Conservation (phyloP, 2,888 invertebrate genomes). For the Hirtodrosophila histrioides region DNA sequence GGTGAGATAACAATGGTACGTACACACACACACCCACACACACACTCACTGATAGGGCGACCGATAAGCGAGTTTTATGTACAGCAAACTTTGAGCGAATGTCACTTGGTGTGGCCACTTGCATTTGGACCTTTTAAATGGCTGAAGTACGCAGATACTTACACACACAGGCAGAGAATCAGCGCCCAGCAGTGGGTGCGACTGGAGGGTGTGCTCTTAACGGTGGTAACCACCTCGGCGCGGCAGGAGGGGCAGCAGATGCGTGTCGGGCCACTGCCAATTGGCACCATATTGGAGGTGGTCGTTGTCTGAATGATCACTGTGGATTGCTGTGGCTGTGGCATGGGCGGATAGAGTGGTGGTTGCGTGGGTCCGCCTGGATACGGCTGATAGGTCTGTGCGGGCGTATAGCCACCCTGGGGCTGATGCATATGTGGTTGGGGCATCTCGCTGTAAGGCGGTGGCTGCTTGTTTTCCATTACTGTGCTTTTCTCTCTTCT, state of each 20-base stretch:
- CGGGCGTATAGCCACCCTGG: constrained; percentile 74
- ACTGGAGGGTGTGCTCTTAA: constrained; percentile 80
- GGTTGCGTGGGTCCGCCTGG: constrained; percentile 71
- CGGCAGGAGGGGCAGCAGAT: constrained; percentile 85
- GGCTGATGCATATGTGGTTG: constrained; percentile 40
- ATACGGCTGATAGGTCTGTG: constrained; percentile 79
- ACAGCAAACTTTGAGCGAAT: constrained; percentile 23
- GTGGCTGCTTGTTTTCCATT: constrained; percentile 77
- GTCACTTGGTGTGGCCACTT: constrained; percentile 3
- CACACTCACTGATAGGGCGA: constrained; percentile 2
- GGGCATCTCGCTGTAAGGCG: constrained; percentile 70
- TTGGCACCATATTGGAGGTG: constrained; percentile 61
- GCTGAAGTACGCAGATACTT: constrained; percentile 41
- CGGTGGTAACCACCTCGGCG: constrained; percentile 84
- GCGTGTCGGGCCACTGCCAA: constrained; percentile 71
- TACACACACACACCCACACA: constrained; percentile 7
- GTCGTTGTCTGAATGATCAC: constrained; percentile 80
- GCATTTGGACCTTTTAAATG: constrained; percentile 1
- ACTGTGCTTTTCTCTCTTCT: not conserved
- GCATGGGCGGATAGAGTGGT: constrained; percentile 58
- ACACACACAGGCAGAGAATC: constrained; percentile 79
- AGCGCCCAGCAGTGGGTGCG: constrained; percentile 82
- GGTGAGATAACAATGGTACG: constrained; percentile 52
- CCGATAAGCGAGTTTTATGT: constrained; percentile 41
- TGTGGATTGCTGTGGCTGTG: constrained; percentile 62